Base-by-base conservation (phyloP, 2,888 invertebrate genomes). In the Heliconius sara region DNA sequence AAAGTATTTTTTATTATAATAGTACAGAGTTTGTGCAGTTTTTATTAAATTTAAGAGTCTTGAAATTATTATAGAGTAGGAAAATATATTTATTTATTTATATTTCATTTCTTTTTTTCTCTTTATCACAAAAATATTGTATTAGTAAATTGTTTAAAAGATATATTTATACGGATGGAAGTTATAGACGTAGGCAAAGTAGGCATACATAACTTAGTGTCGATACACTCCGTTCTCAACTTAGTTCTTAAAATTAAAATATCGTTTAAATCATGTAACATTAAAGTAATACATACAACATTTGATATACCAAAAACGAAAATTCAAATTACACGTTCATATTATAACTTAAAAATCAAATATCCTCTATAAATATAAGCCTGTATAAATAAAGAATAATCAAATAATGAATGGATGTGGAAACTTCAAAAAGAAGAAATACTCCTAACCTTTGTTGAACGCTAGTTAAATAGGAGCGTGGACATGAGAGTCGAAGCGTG, bases 1-100 rank as follows among this genome's bases (percentile, higher is more conserved):
- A 80, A 81, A 81, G 80, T 76, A 66, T 82, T 83, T 78, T 72
- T 76, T 78, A 75, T 82, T 76, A 78, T 80, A 71, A 80, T 80
- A 80, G 72, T 65, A 67, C 77, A 74, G 52, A 47, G 75, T 75
- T 47, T 47, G 66, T 66, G 65, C 43, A 39, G 39, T n/a, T 73
- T 60, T 34, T n/a, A 73, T 34, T 7, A 73, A 57, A 30, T 39
- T 34, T 34, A 72, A 57, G 52, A 73, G 73, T 34, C 73, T 73
- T 57, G 57, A 73, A 60, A 34, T 72, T 72, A 57, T 34, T 57
- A 10, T 73, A 57, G 57, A 47, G 25, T 70, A 25, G 25, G 25
- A 70, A 43, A 70, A 12, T 27, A 19, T 16, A 16, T 70, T 70
- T 13, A 7, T 70, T 43, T 43, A 4, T 34, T 34, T 30, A 43